Evolutionary conservation across 2,888 invertebrate species (phyloP).

Genomic region (Arge pagana): DNA sequence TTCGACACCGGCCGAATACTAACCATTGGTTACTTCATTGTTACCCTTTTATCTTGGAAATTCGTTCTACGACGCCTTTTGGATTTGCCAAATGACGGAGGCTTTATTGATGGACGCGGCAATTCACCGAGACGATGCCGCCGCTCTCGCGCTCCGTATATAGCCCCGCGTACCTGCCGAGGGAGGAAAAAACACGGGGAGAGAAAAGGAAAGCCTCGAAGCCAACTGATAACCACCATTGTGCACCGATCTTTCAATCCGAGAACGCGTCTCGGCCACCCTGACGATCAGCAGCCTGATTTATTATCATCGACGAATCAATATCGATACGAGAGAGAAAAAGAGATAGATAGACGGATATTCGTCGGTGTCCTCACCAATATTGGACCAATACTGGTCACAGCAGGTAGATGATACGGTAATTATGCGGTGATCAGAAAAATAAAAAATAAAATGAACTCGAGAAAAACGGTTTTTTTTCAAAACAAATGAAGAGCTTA

Average conservation of each 20-base stretch:
- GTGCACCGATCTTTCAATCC: slow-evolving; percentile 25
- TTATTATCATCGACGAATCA: too few relatives aligned
- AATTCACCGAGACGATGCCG: slow-evolving; percentile 9
- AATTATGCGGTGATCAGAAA: too few relatives aligned
- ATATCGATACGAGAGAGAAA: too few relatives aligned
- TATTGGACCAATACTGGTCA: too few relatives aligned
- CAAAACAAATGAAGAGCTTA: too few relatives aligned
- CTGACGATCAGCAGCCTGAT: too few relatives aligned
- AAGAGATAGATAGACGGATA: too few relatives aligned
- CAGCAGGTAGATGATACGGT: too few relatives aligned
- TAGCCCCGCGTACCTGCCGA: slow-evolving; percentile 33
- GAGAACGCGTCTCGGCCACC: background rate
- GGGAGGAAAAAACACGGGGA: slow-evolving; percentile 35
- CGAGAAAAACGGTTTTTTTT: too few relatives aligned
- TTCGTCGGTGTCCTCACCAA: too few relatives aligned
- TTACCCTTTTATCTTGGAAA: slow-evolving; percentile 57
- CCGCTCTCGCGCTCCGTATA: slow-evolving; percentile 9
- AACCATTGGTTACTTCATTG: slow-evolving; percentile 54
- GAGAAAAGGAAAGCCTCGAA: slow-evolving; percentile 29
- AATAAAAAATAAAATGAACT: too few relatives aligned
- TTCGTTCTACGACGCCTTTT: slow-evolving; percentile 37
- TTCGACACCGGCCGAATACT: slow-evolving; percentile 58
- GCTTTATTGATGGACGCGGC: slow-evolving; percentile 53
- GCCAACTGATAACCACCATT: slow-evolving; percentile 42
- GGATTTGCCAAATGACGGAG: slow-evolving; percentile 53